Percentiles rank a stretch among this genome's conserved stretches.
Conservation (phyloP, 1,140 invertebrate species). For the Sminthurides bifidus region DNA sequence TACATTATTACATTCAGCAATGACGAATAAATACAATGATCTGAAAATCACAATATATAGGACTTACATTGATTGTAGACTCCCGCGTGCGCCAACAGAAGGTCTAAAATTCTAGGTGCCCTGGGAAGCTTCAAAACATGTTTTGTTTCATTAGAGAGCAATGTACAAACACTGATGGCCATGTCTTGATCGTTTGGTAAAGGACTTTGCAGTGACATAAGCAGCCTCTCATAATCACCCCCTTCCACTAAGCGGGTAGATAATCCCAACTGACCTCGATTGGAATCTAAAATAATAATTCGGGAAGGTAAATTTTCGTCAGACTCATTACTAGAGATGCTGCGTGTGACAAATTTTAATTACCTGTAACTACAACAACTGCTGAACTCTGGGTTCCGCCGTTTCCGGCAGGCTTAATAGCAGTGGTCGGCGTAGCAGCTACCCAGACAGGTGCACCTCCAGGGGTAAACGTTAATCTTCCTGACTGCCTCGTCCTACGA, state of each 20-base stretch:
- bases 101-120: conserved; percentile 70
- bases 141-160: conserved; percentile 85
- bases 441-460: too few species aligned
- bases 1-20: not conserved
- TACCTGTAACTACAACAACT: too few species aligned
- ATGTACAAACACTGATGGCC: conserved; percentile 89
- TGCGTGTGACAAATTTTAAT: too few species aligned
- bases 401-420: too few species aligned
- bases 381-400: too few species aligned
- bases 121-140: conserved; percentile 71
- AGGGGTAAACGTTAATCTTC: too few species aligned
- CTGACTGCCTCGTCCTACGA: too few species aligned
- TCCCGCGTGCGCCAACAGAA: conserved; percentile 82
- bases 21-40: not conserved
- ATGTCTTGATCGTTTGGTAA: conserved; percentile 98
- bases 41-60: not conserved
- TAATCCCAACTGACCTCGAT: conserved; percentile 52
- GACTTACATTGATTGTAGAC: conserved; percentile 74
- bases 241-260: conserved; percentile 58
- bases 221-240: conserved; percentile 74
- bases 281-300: conserved; percentile 44
- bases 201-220: conserved; percentile 79
- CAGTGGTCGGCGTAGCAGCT: too few species aligned
- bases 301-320: too few species aligned
- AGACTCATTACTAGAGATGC: too few species aligned